Percentiles rank a stretch among this genome's conserved stretches.
Evolutionary conservation across 2,113 vertebrate species (phyloP).

Genomic region (Lepus europaeus): DNA sequence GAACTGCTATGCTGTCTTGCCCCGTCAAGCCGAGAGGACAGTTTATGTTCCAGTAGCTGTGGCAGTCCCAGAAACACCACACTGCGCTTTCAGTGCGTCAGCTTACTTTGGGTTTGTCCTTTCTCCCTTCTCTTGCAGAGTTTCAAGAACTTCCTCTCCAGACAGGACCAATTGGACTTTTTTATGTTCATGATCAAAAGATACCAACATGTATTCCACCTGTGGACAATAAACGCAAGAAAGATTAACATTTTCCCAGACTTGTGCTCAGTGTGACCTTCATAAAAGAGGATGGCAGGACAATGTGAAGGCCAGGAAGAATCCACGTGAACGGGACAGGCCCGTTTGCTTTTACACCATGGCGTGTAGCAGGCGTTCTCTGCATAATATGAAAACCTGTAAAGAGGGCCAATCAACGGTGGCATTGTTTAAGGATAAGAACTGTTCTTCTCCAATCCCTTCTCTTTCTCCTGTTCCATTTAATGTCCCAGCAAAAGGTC

Average conservation of each 20-base stretch:
- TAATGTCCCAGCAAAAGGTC: background rate
- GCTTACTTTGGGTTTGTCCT: slow-evolving; percentile 97
- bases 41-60: background rate
- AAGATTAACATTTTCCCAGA: slow-evolving; percentile 12
- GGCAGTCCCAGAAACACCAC: background rate
- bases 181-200: slow-evolving; percentile 94
- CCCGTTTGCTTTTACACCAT: background rate
- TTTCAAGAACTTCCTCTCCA: slow-evolving; percentile 93
- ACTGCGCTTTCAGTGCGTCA: background rate
- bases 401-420: background rate
- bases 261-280: background rate
- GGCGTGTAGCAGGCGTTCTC: background rate
- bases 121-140: slow-evolving; percentile 96
- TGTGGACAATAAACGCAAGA: slow-evolving; percentile 81
- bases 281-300: background rate
- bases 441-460: background rate
- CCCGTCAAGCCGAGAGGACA: background rate
- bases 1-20: background rate
- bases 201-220: slow-evolving; percentile 99
- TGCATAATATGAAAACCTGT: background rate
- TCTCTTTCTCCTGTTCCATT: background rate
- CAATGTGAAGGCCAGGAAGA: background rate
- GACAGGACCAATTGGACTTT: slow-evolving; percentile 92
- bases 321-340: background rate
- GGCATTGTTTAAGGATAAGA: background rate